These are phyloP conservation scores for Proisotoma minuta DNA, from an alignment of 2,888 invertebrate genomes.

Conservation along the genomic window DNA sequence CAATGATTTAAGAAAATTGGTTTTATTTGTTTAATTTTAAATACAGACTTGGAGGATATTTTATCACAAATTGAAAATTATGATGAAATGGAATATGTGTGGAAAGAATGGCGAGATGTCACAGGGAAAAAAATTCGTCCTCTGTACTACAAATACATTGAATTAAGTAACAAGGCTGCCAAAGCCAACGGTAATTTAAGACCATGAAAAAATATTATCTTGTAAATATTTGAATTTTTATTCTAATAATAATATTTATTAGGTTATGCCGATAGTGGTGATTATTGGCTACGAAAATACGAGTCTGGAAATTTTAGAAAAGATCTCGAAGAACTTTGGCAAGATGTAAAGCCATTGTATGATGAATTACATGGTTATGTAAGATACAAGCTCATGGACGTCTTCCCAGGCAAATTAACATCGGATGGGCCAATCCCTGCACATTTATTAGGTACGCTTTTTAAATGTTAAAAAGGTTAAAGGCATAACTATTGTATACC, in stretches of 20 bases:
- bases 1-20: neutral
- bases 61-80: slow-evolving; percentile 71
- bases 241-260: slow-evolving; percentile 47
- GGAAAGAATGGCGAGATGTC: slow-evolving; percentile 75
- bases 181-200: slow-evolving; percentile 61
- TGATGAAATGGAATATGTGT: slow-evolving; percentile 68
- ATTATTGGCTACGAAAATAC: slow-evolving; percentile 84
- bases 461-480: neutral
- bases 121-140: slow-evolving; percentile 71
- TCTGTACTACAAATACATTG: slow-evolving; percentile 71
- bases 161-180: slow-evolving; percentile 74
- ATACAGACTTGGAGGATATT: slow-evolving; percentile 59
- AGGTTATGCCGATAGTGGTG: slow-evolving; percentile 83
- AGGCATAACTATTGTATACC: slow-evolving; percentile 2
- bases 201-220: too few relatives aligned
- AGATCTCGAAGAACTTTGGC: slow-evolving; percentile 58
- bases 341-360: slow-evolving; percentile 68
- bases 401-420: slow-evolving; percentile 59
- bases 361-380: slow-evolving; percentile 79
- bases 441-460: slow-evolving; percentile 65
- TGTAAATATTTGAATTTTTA: slow-evolving; percentile 4
- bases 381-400: slow-evolving; percentile 60
- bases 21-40: neutral
- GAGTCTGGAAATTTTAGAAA: slow-evolving; percentile 56
- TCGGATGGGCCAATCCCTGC: slow-evolving; percentile 75